A percentile compares a stretch with the other conserved stretches of the same genome.
Conservation (phyloP, 2,797 vertebrate genomes). For the Todus mexicanus region DNA sequence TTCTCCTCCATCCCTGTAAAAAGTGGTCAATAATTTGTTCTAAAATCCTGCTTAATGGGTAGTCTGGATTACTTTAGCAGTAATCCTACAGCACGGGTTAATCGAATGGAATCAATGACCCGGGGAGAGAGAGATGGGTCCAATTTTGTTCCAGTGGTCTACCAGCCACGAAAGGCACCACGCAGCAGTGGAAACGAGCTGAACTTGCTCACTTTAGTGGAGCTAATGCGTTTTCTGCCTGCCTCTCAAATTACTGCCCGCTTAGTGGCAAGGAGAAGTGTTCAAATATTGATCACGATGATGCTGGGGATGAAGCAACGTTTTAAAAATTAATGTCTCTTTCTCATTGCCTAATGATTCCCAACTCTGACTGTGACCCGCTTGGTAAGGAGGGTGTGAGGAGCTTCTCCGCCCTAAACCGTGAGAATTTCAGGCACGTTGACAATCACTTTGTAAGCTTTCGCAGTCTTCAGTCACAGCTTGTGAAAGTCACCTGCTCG, state of each 20-base stretch:
- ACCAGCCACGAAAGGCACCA: neutral
- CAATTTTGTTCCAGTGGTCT: neutral
- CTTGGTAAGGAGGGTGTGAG: neutral
- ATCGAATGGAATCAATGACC: neutral
- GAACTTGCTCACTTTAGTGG: constrained; percentile 11
- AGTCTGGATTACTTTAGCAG: neutral
- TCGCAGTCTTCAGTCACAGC: neutral
- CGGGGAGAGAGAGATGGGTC: neutral
- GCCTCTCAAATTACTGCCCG: neutral
- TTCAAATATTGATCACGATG: constrained; percentile 51
- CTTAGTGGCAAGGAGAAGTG: constrained; percentile 9
- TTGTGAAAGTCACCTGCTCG: neutral
- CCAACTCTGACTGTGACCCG: neutral
- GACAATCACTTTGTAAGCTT: neutral
- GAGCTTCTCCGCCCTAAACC: neutral
- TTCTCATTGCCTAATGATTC: neutral
- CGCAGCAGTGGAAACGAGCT: neutral
- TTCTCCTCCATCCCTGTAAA: neutral
- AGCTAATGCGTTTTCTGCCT: neutral
- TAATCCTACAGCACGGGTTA: neutral
- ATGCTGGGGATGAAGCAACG: neutral
- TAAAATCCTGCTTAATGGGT: neutral
- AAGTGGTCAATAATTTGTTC: neutral
- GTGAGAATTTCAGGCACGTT: neutral
- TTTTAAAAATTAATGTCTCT: constrained; percentile 43